Base-by-base conservation (phyloP, 2,113 vertebrate species). In the Scalopus aquaticus region DNA sequence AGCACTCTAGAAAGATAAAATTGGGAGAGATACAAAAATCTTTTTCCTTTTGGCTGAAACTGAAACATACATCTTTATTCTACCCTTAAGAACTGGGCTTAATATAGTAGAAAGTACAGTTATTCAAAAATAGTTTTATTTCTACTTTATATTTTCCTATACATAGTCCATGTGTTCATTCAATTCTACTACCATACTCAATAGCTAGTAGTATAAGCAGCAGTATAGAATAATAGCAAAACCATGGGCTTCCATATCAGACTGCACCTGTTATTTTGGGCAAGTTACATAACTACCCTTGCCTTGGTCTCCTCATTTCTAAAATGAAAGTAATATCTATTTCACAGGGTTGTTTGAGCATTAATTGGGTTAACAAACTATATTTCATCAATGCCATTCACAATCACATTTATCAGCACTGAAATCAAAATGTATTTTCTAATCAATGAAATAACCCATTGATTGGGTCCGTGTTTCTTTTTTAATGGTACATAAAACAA, bases 341-440 rank as follows among this genome's bases (percentile, higher is more conserved):
- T 28, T 83, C 62, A 67, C n/a, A 12, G 6, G 39, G 78, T 4
- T 78, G 32, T 42, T 62, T 64, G 64, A 91, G 69, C 30, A 92
- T 51, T 51, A 83, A 32, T 64, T 22, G 22, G 65, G 35, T 73
- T 62, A 74, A 83, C 46, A 77, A 86, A 74, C 69, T 86, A 2
- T 37, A 83, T 60, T 74, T 79, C 87, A 76, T 74, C 44, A 74
- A 60, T 42, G n/a, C 77, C 20, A 78, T 24, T 56, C 39, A 58
- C 20, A 72, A 6, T 78, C 54, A 60, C 72, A 67, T 26, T 74
- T 54, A 94, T 82, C n/a, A 91, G 67, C 37, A 20, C 24, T 78
- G 37, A 94, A 74, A 90, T 93, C 56, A 88, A 92, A 88, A 92
- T 42, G 60, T 28, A 93, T 67, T 85, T 92, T 76, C 44, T 32